A percentile compares a stretch with the other conserved stretches of the same genome.
Conservation (phyloP, 1,140 invertebrate species). For the Anastatus disparis region DNA sequence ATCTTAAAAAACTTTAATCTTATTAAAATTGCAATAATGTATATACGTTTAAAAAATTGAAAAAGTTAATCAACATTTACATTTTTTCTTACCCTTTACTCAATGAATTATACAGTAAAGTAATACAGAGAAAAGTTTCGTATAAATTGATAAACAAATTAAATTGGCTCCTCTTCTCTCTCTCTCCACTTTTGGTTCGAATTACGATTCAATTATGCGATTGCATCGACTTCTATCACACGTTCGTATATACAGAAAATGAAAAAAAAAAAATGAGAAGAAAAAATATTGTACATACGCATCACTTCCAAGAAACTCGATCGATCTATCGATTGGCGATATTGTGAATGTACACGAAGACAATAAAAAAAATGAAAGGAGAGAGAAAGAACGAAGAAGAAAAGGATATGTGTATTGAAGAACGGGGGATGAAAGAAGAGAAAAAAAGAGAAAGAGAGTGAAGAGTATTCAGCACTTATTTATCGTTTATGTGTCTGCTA, state of each 20-base stretch:
- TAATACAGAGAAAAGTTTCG: too few relatives aligned
- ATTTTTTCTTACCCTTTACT: too few relatives aligned
- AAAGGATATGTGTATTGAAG: too few relatives aligned
- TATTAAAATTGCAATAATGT: too few relatives aligned
- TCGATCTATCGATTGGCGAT: slow-evolving; percentile 2
- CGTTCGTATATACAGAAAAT: neutral
- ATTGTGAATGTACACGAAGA: neutral
- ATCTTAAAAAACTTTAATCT: too few relatives aligned
- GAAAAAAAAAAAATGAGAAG: too few relatives aligned
- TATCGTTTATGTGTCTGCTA: slow-evolving; percentile 51
- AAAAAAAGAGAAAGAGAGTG: neutral
- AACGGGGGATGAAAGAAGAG: too few relatives aligned
- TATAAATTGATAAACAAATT: too few relatives aligned
- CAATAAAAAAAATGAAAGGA: neutral
- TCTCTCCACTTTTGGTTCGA: slow-evolving; percentile 1
- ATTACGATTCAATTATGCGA: slow-evolving; percentile 35
- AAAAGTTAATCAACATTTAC: too few relatives aligned
- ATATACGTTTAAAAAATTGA: too few relatives aligned
- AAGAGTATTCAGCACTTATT: slow-evolving; percentile 44
- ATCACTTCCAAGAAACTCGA: slow-evolving; percentile 23
- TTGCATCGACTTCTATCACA: slow-evolving; percentile 6
- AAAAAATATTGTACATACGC: neutral
- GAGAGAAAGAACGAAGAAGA: neutral
- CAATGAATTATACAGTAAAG: too few relatives aligned
- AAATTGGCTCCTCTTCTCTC: too few relatives aligned